Percentiles rank a stretch among this genome's conserved stretches.
These are phyloP conservation scores for Drosophila quinaria DNA, from an alignment of 2,888 invertebrate genomes.

Conservation along the genomic window DNA sequence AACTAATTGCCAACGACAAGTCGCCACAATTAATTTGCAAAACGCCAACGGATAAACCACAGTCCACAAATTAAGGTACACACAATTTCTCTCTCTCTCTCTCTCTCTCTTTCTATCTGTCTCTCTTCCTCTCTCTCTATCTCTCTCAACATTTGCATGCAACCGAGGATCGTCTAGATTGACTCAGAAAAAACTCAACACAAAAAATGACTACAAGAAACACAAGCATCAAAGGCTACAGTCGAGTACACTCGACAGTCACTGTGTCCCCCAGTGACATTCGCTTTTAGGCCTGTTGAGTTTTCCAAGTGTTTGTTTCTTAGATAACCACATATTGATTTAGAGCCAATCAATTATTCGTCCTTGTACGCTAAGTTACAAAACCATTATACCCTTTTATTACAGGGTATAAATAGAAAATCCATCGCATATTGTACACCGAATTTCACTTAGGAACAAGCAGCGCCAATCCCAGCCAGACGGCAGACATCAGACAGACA, in stretches of 20 bases:
- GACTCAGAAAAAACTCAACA: background rate
- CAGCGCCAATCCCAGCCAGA: conserved; percentile 48
- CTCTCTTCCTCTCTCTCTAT: too few species aligned
- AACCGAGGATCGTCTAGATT: conserved; percentile 26
- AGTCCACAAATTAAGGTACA: conserved; percentile 6
- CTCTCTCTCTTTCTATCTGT: background rate
- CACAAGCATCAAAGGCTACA: background rate
- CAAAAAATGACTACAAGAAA: background rate
- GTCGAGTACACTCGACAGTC: too few species aligned
- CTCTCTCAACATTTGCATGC: conserved; percentile 58
- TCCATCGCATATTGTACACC: conserved; percentile 60
- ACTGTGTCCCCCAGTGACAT: too few species aligned
- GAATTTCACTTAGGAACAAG: conserved; percentile 65
- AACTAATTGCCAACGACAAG: conserved; percentile 76
- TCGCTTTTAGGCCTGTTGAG: too few species aligned
- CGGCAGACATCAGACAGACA: conserved; percentile 28
- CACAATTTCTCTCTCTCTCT: background rate
- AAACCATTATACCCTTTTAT: too few species aligned
- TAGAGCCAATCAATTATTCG: too few species aligned
- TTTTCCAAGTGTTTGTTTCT: too few species aligned
- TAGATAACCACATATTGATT: too few species aligned
- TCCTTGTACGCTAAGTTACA: too few species aligned
- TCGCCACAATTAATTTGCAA: conserved; percentile 74
- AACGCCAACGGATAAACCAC: conserved; percentile 55
- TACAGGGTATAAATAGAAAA: conserved; percentile 31